These are phyloP conservation scores for Rhynchopsitta pachyrhyncha DNA, from an alignment of 2,113 vertebrate species.

Conservation along the genomic window DNA sequence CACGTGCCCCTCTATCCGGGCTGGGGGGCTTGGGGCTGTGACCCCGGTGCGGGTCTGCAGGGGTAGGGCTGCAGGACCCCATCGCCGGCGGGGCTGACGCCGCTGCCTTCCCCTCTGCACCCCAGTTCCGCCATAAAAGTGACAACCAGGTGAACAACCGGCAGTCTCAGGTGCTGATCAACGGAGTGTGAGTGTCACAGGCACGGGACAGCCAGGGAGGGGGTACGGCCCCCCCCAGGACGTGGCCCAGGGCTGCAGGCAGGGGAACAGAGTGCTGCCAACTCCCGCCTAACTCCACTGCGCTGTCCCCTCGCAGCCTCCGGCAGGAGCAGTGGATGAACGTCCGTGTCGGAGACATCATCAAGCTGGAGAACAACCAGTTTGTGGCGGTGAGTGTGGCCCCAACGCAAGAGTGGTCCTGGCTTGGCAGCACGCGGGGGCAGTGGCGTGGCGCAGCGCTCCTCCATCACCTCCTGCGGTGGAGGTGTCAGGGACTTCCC, in stretches of 20 bases:
- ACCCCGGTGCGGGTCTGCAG: fast-evolving
- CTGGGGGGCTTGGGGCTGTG: not conserved
- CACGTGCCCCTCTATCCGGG: fast-evolving
- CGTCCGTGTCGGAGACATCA: constrained; percentile 92
- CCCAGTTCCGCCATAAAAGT: constrained; percentile 94
- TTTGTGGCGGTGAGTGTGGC: constrained; percentile 85
- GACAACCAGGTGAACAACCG: constrained; percentile 97
- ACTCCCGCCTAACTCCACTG: not conserved
- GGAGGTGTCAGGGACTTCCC: not conserved
- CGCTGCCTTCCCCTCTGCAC: not conserved
- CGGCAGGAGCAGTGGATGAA: constrained; percentile 95
- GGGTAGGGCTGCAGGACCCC: fast-evolving
- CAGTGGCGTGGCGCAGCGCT: not conserved
- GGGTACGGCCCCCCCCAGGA: fast-evolving
- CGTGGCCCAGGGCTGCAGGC: fast-evolving
- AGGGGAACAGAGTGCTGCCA: not conserved
- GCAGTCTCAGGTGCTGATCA: constrained; percentile 93
- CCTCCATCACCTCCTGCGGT: not conserved
- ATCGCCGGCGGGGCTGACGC: not conserved
- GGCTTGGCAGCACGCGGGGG: not conserved
- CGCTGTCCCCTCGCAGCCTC: constrained; percentile 72
- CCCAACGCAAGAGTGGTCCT: fast-evolving
- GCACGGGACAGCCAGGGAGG: not conserved
- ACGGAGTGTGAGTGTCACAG: constrained; percentile 82
- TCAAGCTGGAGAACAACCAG: constrained; percentile 95